Evolutionary conservation across 64 coral and sea anemone species (phyloP), one percentile per base, ranked within the genome.

Genomic region (Pocillopora verrucosa): DNA sequence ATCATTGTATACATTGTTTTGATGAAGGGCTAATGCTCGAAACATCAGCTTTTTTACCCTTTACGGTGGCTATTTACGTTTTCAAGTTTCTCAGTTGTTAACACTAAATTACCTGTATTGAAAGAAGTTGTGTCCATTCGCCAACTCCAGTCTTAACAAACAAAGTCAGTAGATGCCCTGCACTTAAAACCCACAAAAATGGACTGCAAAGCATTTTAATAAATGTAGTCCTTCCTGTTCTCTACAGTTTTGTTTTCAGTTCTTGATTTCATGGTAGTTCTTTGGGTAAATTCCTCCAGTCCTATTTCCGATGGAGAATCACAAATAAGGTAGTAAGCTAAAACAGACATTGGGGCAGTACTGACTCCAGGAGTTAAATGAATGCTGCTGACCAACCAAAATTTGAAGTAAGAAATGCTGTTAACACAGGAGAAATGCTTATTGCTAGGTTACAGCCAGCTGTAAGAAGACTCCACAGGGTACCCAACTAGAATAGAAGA

Each of bases 381-480:
- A 99, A 95, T 24, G 91, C 97, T 25, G 83, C 90, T 20, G 75
- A 80, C 82, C 94, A 92, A 15, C 91, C 90, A 95, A 95, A 89
- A 79, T 95, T 95, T 65, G 93, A 79, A 22, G 87, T 79, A 9
- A 99, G 34, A 70, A 84, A 95, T 88, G 84, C 69, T 4, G 91
- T 93, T 56, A 99, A 20, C 16, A 99, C 36, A 38, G 97, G 97
- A 76, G 91, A 99, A n/a, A 99, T 30, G 36, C 97, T 93, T 17
- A 93, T 76, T 92, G 94, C 60, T 60, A 95, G 73, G 91, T 99
- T 99, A 87, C 94, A 91, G 13, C 93, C 94, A 75, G 94, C 97
- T 45, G 97, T 99, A 7, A 99, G 86, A 83, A 99, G 76, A 79
- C 97, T 99, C 97, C 97, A 99, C 4, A 95, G 59, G 51, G 91